A percentile compares a stretch with the other conserved stretches of the same genome.
Evolutionary conservation across 2,113 vertebrate species (phyloP).

Genomic region (Corapipo altera): DNA sequence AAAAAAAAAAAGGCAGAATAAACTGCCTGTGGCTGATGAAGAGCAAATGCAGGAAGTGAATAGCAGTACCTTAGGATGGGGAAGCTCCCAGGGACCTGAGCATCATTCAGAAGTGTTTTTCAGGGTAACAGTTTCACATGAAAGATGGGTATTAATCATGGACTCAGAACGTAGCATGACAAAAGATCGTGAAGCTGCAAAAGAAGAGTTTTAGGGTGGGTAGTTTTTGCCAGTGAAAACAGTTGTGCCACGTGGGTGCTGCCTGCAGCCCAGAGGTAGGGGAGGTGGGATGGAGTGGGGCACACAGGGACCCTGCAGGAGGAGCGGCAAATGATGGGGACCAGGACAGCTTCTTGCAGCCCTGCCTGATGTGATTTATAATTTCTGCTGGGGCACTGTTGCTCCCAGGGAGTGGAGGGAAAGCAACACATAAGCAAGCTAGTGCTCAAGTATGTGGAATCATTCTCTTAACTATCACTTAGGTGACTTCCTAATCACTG

Average conservation of each 20-base stretch:
- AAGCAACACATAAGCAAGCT: not conserved
- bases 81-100: not conserved
- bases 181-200: not conserved
- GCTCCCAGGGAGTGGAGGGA: not conserved
- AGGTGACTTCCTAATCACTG: not conserved
- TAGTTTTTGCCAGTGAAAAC: not conserved
- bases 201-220: not conserved
- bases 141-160: not conserved
- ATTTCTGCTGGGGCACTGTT: not conserved
- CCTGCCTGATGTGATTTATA: too few relatives aligned
- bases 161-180: not conserved
- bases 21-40: not conserved
- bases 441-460: not conserved
- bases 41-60: not conserved
- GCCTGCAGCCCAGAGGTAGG: not conserved
- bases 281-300: accelerated
- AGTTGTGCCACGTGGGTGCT: accelerated
- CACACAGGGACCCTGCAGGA: not conserved
- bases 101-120: not conserved
- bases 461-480: not conserved
- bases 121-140: not conserved
- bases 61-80: not conserved
- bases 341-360: not conserved
- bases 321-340: not conserved
- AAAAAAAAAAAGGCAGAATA: not conserved